These are phyloP conservation scores for Eulemur macaco DNA, from an alignment of 2,113 vertebrate species.

Conservation along the genomic window DNA sequence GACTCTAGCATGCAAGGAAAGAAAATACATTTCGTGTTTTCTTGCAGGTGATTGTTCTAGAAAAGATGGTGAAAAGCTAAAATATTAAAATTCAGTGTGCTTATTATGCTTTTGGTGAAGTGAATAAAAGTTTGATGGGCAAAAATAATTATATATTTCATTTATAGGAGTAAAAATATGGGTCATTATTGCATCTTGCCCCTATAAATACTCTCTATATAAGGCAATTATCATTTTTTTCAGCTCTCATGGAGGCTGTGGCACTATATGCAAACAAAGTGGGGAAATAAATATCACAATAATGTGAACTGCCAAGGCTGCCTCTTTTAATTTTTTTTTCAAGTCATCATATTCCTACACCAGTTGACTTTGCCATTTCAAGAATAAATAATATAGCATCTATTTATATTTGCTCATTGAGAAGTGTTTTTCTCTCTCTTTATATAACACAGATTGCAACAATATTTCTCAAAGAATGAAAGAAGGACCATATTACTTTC, in stretches of 20 bases:
- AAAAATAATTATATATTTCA: conserved; percentile 6
- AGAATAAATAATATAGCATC: conserved; percentile 8
- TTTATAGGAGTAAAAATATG: neutral
- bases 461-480: neutral
- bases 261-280: neutral
- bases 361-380: neutral
- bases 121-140: neutral
- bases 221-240: neutral
- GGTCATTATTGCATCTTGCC: neutral
- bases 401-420: neutral
- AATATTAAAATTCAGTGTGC: neutral
- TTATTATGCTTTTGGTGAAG: neutral
- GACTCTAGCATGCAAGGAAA: neutral
- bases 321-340: neutral
- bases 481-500: neutral
- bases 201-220: neutral
- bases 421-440: neutral
- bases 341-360: neutral
- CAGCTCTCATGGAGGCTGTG: neutral
- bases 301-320: neutral
- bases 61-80: conserved; percentile 10
- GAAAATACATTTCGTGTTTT: neutral
- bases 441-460: neutral
- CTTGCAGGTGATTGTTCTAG: neutral
- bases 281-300: neutral